Evolutionary conservation across 2,888 invertebrate species (phyloP), one percentile per base, ranked within the genome.

Genomic region (Danaus chrysippus): DNA sequence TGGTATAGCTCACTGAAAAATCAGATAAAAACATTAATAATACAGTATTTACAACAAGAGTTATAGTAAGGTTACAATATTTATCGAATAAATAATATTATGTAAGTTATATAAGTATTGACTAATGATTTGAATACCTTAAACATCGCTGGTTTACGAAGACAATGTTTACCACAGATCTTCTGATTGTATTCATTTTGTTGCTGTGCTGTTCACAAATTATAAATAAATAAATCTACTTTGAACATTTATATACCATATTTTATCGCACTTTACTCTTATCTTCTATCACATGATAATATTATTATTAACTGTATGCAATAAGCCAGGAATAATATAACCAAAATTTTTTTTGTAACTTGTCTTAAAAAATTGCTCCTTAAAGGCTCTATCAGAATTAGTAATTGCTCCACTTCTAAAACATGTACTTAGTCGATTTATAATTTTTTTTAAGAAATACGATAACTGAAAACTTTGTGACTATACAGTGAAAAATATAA

Each of bases 141-240:
- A 49, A 10, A 49, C 15, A 49, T 49, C 11, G 15, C 17, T 49
- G 15, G 49, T 17, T 49, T 49, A 17, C 17, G 15, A 9, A 10
- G 17, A 10, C 17, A 17, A 10, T 11, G 17, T 49, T 17, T 17
- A 17, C 10, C 12, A 17, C 11, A 10, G 49, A 49, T 49, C 49
- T 49, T 49, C 49, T 49, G 17, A 49, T 49, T 10, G 49, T 17
- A 10, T 49, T 15, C 49, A 49, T 49, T 49, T 15, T 49, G 17
- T 1, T 17, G 17, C 49, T 49, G 2, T 49, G 6, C 23, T 34
- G 23, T 49, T 49, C 49, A 49, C 17, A 17, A 49, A 49, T 17
- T 10, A 43, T 12, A 49, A 49, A 17, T 5, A 2, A 49, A 2
- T 49, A 17, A 49, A 9, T 10, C 10, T 17, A 17, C 17, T 6